Conservation (phyloP, 2,113 vertebrate species). For the rat (Rattus norvegicus) region GRCr8 NC_086020.1:83750501-83751000, state of each 20-base stretch:
- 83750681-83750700: neutral
- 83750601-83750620: neutral
- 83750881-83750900: neutral
- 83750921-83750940: fast-evolving
- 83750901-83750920: neutral
- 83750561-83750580: fast-evolving
- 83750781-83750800: neutral
- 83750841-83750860: fast-evolving
- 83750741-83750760: neutral
- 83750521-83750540: constrained; percentile 1
- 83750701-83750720: neutral
- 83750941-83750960: neutral
- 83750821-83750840: neutral
- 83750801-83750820: neutral
- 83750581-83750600: neutral
- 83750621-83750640: neutral
- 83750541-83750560: neutral
- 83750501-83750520: constrained; percentile 19
- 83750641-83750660: constrained; percentile 9
- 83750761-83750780: neutral
- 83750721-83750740: neutral
- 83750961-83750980: neutral
- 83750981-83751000: neutral
- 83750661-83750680: neutral
- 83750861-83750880: neutral